These are phyloP conservation scores for Zaprionus bogoriensis DNA, from an alignment of 2,888 invertebrate species.

Conservation along the genomic window DNA sequence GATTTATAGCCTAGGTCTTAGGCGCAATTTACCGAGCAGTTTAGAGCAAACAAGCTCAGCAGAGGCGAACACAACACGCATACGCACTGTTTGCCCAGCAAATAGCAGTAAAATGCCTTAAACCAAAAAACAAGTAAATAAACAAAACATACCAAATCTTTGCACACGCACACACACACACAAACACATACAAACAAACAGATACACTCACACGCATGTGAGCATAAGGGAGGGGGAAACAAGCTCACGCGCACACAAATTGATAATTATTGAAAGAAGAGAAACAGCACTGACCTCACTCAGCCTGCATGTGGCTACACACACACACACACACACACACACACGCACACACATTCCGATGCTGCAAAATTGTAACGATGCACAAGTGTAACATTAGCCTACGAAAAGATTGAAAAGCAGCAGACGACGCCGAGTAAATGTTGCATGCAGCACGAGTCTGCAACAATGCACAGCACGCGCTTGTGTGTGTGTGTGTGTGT, in stretches of 20 bases:
- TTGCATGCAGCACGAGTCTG: constrained; percentile 51
- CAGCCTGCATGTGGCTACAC: constrained; percentile 6
- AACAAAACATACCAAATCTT: constrained; percentile 60
- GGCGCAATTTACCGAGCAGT: constrained; percentile 55
- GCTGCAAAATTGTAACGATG: constrained; percentile 65
- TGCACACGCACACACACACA: constrained; percentile 18
- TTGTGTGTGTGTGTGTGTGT: constrained; percentile 9
- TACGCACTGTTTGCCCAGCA: constrained; percentile 68
- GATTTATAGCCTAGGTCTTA: constrained; percentile 45
- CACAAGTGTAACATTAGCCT: constrained; percentile 78
- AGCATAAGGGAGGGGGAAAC: not conserved
- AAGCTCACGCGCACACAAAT: constrained; percentile 49
- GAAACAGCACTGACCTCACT: constrained; percentile 46
- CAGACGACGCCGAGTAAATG: constrained; percentile 44
- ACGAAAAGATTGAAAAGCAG: constrained; percentile 73
- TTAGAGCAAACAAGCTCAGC: constrained; percentile 34
- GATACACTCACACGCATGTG: not conserved
- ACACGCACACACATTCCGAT: constrained; percentile 11
- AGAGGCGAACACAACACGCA: constrained; percentile 51
- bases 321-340: constrained; percentile 12
- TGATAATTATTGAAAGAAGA: constrained; percentile 68
- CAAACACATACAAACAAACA: constrained; percentile 51
- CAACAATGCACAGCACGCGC: constrained; percentile 29
- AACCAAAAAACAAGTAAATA: constrained; percentile 75
- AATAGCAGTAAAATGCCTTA: constrained; percentile 58